phyloP scores from a whole-genome alignment of 2,797 vertebrate genomes.

The Eulemur mongoz region DNA sequence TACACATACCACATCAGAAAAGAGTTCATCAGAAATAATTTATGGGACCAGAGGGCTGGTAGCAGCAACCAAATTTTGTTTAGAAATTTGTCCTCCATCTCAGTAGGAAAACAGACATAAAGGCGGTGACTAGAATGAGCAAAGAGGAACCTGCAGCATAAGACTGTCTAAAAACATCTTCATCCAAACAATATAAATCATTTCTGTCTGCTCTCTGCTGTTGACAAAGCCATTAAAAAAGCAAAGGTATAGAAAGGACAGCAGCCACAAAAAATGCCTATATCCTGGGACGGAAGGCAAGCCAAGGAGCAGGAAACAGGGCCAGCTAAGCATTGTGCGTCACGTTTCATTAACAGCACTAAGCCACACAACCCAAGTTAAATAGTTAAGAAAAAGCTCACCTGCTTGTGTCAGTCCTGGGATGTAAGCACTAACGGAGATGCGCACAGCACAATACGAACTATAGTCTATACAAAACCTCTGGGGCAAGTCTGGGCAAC shows the following conservation, averaged over 20 bases:
- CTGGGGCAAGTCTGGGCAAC: background rate
- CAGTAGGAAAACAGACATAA: constrained; percentile 24
- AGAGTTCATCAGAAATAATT: constrained; percentile 33
- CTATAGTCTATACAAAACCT: background rate
- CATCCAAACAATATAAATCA: constrained; percentile 30
- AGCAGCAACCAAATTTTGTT: constrained; percentile 30
- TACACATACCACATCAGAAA: background rate
- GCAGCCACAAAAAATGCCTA: background rate
- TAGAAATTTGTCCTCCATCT: constrained; percentile 5
- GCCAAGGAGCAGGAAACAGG: background rate
- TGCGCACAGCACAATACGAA: background rate
- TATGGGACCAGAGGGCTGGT: background rate
- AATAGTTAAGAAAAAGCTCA: background rate
- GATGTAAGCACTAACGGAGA: background rate
- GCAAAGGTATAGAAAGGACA: constrained; percentile 43
- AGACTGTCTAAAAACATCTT: constrained; percentile 14
- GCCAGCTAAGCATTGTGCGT: background rate
- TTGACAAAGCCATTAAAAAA: constrained; percentile 44
- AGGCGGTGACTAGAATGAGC: constrained; percentile 28
- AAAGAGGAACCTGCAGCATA: constrained; percentile 36
- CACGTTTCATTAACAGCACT: background rate
- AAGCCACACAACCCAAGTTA: background rate
- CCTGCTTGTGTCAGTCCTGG: background rate
- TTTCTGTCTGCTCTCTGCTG: background rate
- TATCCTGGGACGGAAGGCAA: background rate